Evolutionary conservation across 64 coral and sea anemone species (phyloP), one percentile per base, ranked within the genome.

Genomic region (Montipora capricornis): DNA sequence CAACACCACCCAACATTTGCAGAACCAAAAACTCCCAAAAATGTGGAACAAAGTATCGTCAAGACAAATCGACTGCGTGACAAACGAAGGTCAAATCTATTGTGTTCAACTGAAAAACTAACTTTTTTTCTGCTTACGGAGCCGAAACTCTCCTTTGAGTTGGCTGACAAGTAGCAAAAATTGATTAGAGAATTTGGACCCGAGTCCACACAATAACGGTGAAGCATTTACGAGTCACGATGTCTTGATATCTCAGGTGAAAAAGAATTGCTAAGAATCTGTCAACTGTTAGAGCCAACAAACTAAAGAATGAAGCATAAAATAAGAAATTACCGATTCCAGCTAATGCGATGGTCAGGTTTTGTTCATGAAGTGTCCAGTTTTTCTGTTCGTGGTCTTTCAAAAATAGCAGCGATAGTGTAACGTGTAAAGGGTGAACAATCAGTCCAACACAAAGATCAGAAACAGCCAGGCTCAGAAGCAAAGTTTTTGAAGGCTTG

Each of bases 221-320:
- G 8, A 26, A 26, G 26, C 51, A 53, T 22, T 78, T 78, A 46
- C 4, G 16, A 78, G 76, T 78, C 13, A 78, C 46, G 16, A 49
- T 8, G 49, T 47, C 73, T 44, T 78, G 76, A 46, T 78, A 78
- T 78, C 76, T 78, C 5, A 78, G 47, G 44, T 78, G 76, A 78
- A 78, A 44, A 78, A n/a, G 45, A 49, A 78, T 78, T 12, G 76
- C 76, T 44, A 78, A 49, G 45, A 78, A 78, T 48, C 45, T 78
- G 13, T 78, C 45, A 0, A 78, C 44, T 49, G 44, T 78, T 47
- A 78, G 14, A 14, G 47, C 44, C 44, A 78, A 17, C 3, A 78
- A 45, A 17, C 76, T 44, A 50, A 78, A 50, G 47, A 49, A 78
- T 2, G 76, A 78, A 4, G 76, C 76, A 50, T 47, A 78, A 17